These are phyloP conservation scores for Lerema accius DNA, from an alignment of 1,140 invertebrate genomes.

Conservation along the genomic window DNA sequence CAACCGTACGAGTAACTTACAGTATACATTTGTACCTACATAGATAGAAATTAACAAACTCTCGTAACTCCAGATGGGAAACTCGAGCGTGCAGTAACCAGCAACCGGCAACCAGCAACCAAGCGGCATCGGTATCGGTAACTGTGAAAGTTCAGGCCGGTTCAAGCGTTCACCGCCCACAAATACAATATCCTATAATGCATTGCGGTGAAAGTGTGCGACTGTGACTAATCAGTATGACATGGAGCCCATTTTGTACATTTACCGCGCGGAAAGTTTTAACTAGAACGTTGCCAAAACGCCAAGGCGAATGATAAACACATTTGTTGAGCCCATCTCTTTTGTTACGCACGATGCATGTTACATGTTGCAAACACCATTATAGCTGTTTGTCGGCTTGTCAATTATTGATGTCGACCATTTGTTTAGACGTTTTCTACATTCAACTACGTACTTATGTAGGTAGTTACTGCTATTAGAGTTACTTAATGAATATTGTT, in stretches of 20 bases:
- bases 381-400: background rate
- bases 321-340: conserved; percentile 15
- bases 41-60: conserved; percentile 20
- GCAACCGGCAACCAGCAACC: no score
- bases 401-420: conserved; percentile 3
- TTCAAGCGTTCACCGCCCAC: conserved; percentile 42
- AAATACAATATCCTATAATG: conserved; percentile 54
- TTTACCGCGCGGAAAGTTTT: conserved; percentile 42
- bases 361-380: background rate
- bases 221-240: conserved; percentile 60
- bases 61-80: conserved; percentile 40
- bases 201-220: conserved; percentile 64
- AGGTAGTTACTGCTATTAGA: background rate
- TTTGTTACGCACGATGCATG: conserved; percentile 2
- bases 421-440: conserved; percentile 10
- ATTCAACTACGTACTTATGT: background rate
- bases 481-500: background rate
- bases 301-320: conserved; percentile 22
- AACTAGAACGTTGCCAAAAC: conserved; percentile 35
- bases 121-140: conserved; percentile 40
- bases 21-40: background rate
- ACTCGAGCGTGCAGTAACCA: conserved; percentile 39
- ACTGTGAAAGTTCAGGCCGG: conserved; percentile 58
- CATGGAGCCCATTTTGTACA: conserved; percentile 43
- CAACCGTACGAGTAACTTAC: background rate